phyloP scores from a whole-genome alignment of 2,113 vertebrate genomes.

The Etia nguti region DNA sequence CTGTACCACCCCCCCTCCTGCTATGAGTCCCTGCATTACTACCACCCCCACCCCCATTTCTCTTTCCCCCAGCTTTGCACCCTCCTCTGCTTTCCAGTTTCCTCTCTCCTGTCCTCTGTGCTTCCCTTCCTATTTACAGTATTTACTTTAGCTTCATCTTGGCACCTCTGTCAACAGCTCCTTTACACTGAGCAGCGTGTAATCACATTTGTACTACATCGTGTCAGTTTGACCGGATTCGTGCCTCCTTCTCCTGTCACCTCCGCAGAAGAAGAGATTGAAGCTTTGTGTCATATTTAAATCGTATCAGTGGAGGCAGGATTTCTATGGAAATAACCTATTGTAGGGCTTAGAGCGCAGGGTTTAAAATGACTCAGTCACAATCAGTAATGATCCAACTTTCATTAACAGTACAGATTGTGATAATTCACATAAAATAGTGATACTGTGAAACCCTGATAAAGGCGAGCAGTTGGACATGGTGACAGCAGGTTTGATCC shows the following conservation, averaged over 20 bases:
- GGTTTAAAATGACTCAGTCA: constrained; percentile 38
- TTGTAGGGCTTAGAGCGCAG: not conserved
- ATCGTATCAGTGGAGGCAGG: constrained; percentile 25
- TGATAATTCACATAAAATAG: constrained; percentile 27
- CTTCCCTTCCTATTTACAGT: not conserved
- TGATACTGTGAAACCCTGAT: constrained; percentile 17
- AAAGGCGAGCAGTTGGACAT: not conserved
- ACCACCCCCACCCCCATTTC: not conserved
- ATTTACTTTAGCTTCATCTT: constrained; percentile 25
- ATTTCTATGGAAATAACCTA: constrained; percentile 36
- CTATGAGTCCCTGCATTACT: not conserved
- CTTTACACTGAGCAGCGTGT: constrained; percentile 39
- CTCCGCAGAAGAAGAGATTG: constrained; percentile 57
- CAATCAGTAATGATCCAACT: constrained; percentile 26
- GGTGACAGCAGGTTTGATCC: constrained; percentile 29
- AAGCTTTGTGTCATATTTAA: constrained; percentile 46
- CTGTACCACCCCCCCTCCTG: not conserved
- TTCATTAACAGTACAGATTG: constrained; percentile 27
- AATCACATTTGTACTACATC: constrained; percentile 64
- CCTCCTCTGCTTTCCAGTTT: not conserved
- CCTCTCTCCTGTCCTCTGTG: not conserved
- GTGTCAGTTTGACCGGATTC: constrained; percentile 56
- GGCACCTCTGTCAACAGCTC: constrained; percentile 22
- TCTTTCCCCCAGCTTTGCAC: not conserved
- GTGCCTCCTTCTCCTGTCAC: constrained; percentile 48